Conservation (phyloP, 2,888 invertebrate species). For the Tineola bisselliella region DNA sequence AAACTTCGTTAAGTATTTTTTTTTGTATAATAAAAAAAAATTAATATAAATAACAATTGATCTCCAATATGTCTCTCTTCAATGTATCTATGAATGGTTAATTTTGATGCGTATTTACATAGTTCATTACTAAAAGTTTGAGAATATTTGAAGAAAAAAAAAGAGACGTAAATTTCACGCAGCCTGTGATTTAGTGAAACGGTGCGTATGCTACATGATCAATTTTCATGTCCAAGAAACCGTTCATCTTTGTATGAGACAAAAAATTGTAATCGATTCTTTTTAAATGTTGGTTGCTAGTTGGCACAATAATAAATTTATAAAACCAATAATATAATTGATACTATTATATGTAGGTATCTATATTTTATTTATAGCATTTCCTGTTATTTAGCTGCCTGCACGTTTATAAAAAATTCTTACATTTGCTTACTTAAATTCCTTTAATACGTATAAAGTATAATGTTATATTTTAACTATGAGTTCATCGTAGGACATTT, state of each 20-base stretch:
- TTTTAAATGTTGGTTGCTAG: conserved; percentile 17
- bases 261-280: conserved; percentile 33
- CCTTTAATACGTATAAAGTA: too few relatives aligned
- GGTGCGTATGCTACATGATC: conserved; percentile 28
- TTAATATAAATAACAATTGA: too few relatives aligned
- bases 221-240: conserved; percentile 32
- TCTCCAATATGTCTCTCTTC: too few relatives aligned
- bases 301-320: conserved; percentile 6
- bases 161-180: conserved; percentile 41
- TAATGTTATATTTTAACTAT: neutral
- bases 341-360: neutral
- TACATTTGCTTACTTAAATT: too few relatives aligned
- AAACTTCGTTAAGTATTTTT: neutral
- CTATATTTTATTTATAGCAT: too few relatives aligned
- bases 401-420: too few relatives aligned
- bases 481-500: neutral
- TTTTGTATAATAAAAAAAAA: too few relatives aligned
- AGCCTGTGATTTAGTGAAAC: conserved; percentile 47
- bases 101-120: too few relatives aligned
- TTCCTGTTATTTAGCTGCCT: too few relatives aligned
- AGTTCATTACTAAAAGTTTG: neutral
- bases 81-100: too few relatives aligned
- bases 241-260: conserved; percentile 30
- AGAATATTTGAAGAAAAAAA: conserved; percentile 25
- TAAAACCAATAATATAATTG: neutral